Base-by-base conservation (phyloP, 2,888 invertebrate species). In the Ophion ellenae region DNA sequence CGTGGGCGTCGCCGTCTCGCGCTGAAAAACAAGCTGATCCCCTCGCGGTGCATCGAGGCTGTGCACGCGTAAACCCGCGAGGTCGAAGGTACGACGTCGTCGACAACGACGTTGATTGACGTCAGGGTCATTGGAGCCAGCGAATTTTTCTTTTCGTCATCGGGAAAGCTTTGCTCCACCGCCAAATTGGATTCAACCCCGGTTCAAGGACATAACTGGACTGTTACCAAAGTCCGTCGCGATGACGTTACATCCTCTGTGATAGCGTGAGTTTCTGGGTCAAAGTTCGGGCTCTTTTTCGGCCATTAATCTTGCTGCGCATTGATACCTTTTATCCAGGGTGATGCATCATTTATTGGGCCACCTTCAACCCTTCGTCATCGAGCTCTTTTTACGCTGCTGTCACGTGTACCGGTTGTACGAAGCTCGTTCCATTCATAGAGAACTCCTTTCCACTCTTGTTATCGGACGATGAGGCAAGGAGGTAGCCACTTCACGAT, bases 1-100 rank as follows among this genome's bases (percentile, higher is more conserved):
- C 71, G 84, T 83, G 79, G 87, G 87, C 76, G 78, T 71, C 20
- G 83, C 59, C 75, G 76, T 63, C 79, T 75, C 85, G 75, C 45
- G 53, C 66, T 77, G 85, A 79, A 80, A 83, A 85, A 83, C 75
- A 66, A 40, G 53, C 74, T 47, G 71, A 77, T 28, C 47, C 28
- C 63, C 17, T 17, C 14, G 53, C 10, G 69, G 70, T 81, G 73
- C 80, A 69, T 40, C 67, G 83, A 76, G 63, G n/a, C 76, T 63
- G 11, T 45, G 47, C 32, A 66, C 53, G 32, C 59, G 67, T 14
- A 9, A 47, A 47, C 57, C 71, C 66, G 32, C 61, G 75, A 75
- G 82, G 66, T 53, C 79, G 69, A 28, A 64, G 81, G 57, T 71
- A 69, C 40, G 10, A 57, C 28, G 59, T 84, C 73, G 28, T 17